Evolutionary conservation across 2,888 invertebrate species (phyloP).

Genomic region (Auanema freiburgensis): DNA sequence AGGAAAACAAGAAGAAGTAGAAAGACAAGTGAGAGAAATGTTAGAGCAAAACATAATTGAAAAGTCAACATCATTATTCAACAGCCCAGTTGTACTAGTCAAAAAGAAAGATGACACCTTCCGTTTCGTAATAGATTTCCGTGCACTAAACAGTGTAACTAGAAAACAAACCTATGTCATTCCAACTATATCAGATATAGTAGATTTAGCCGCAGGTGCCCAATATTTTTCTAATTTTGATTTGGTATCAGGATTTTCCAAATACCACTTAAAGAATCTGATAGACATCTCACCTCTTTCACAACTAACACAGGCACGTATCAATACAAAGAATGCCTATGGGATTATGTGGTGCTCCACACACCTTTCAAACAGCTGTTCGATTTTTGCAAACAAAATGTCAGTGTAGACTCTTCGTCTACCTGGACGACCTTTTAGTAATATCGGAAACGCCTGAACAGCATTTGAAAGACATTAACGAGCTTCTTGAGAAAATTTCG

Average conservation of each 20-base stretch:
- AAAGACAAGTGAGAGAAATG: slow-evolving; percentile 9
- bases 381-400: background rate
- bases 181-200: slow-evolving; percentile 13
- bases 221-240: slow-evolving; percentile 28
- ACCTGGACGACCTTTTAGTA: slow-evolving; percentile 38
- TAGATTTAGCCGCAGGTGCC: slow-evolving; percentile 11
- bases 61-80: background rate
- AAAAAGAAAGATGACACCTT: slow-evolving; percentile 12
- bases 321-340: slow-evolving; percentile 36
- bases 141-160: slow-evolving; percentile 18
- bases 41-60: slow-evolving; percentile 9
- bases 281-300: slow-evolving; percentile 35
- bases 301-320: slow-evolving; percentile 26
- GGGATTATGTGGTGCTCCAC: slow-evolving; percentile 29
- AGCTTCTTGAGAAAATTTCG: slow-evolving; percentile 22
- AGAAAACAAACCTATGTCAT: slow-evolving; percentile 19
- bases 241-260: slow-evolving; percentile 30
- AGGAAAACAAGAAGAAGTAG: slow-evolving; percentile 3
- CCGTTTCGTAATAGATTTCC: slow-evolving; percentile 20
- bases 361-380: slow-evolving; percentile 28
- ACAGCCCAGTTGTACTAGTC: slow-evolving; percentile 19
- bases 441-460: slow-evolving; percentile 21
- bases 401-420: slow-evolving; percentile 18
- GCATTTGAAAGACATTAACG: slow-evolving; percentile 36
- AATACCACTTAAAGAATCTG: slow-evolving; percentile 20